phyloP scores from a whole-genome alignment of 2,888 invertebrate genomes.

The Scaptodrosophila latifasciaeformis region DNA sequence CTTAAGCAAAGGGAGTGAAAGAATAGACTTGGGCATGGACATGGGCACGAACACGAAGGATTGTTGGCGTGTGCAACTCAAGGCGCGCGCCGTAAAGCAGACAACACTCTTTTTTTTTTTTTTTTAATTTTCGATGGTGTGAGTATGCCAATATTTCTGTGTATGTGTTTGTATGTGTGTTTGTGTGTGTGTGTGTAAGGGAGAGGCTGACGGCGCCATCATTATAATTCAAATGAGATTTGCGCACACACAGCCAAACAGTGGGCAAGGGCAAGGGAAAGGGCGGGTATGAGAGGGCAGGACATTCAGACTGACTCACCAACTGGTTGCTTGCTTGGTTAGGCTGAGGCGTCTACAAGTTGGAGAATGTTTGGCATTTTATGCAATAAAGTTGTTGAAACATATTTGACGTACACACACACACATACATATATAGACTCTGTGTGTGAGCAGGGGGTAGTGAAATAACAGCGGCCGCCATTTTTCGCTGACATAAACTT shows the following conservation, averaged over 20 bases:
- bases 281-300: no score
- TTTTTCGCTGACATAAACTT: constrained; percentile 58
- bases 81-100: constrained; percentile 10
- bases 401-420: constrained; percentile 46
- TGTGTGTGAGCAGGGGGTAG: no score
- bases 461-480: constrained; percentile 21
- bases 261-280: no score
- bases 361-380: constrained; percentile 63
- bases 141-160: neutral
- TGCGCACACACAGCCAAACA: constrained; percentile 36
- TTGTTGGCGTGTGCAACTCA: neutral
- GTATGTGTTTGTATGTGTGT: neutral
- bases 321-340: no score
- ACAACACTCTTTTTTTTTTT: constrained; percentile 26
- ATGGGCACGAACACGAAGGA: neutral
- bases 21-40: neutral
- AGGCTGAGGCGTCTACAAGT: constrained; percentile 43
- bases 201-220: constrained; percentile 53
- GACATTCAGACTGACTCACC: no score
- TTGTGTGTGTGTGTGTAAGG: constrained; percentile 22
- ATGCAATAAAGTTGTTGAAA: constrained; percentile 64
- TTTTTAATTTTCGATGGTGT: neutral
- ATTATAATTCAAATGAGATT: constrained; percentile 66
- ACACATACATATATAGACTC: neutral
- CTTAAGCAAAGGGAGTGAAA: no score